These are phyloP conservation scores for Mesoligia furuncula DNA, from an alignment of 2,888 invertebrate species.

Conservation along the genomic window DNA sequence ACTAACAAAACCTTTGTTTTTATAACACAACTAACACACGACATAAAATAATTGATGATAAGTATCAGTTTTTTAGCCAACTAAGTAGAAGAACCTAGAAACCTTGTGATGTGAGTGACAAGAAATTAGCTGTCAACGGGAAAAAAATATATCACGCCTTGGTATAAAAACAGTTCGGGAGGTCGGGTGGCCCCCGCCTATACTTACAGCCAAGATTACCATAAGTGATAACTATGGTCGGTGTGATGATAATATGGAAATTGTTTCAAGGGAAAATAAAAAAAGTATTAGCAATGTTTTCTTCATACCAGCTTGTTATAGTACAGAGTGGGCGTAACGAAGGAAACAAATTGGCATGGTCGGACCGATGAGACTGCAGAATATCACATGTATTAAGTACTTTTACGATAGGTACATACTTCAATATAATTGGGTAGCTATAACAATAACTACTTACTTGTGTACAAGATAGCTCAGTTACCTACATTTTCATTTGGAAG, in stretches of 20 bases:
- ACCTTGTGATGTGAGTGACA: conserved; percentile 49
- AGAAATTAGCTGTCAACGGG: conserved; percentile 36
- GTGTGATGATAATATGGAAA: conserved; percentile 44
- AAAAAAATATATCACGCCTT: conserved; percentile 52
- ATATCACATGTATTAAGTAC: conserved; percentile 16
- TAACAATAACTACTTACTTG: conserved; percentile 8
- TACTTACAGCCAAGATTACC: conserved; percentile 51
- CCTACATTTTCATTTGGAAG: neutral
- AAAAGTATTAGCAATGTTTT: conserved; percentile 36
- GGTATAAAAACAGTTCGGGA: conserved; percentile 43
- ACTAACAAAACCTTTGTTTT: conserved; percentile 27
- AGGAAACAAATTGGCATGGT: conserved; percentile 37
- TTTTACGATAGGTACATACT: conserved; percentile 19
- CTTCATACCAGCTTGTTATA: conserved; percentile 30
- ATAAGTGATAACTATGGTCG: conserved; percentile 46
- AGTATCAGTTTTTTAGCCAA: conserved; percentile 26
- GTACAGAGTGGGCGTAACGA: conserved; percentile 28
- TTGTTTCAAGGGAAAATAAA: conserved; percentile 15
- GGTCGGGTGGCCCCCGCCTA: conserved; percentile 35
- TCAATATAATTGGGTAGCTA: conserved; percentile 31
- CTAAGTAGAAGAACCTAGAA: conserved; percentile 26
- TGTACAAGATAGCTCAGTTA: neutral
- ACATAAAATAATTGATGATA: conserved; percentile 37
- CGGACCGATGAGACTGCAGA: conserved; percentile 30
- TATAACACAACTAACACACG: conserved; percentile 16